Base-by-base conservation (phyloP, 1,140 invertebrate species). In the Micrasema longulum region DNA sequence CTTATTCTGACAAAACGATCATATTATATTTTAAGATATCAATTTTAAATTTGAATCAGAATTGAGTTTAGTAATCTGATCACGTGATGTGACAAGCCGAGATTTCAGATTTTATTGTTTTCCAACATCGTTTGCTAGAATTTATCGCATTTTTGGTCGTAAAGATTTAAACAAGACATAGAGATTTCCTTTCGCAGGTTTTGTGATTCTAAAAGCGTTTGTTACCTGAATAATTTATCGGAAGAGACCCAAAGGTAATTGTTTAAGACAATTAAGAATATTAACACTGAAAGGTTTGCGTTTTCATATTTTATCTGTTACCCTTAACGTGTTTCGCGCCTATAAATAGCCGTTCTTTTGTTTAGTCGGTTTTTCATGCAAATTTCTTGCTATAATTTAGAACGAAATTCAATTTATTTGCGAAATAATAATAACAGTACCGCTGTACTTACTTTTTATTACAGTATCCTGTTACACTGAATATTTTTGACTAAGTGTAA, bases 161-260 rank as follows among this genome's bases (percentile, higher is more conserved):
- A 65, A 71, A 71, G 60, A 64, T 71, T 55, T 65, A 71, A 43
- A 64, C 60, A 50, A 48, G 53, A 52, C 68, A 70, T 62, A 23
- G 68, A 41, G 20, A 18, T 35, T 50, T 57, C n/a, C 55, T 63
- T 36, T 12, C 48, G 14, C 14, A 57, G 60, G 11, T 12, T 57
- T 23, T 20, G 69, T 53, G 69, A 71, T 71, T 71, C 53, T 60
- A 26, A 45, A 48, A 52, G 38, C 22, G 69, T 62, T 70, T 71
- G 69, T 71, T 64, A 45, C n/a, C 36, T 50, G 69, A 71, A 71
- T 71, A 71, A 71, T 71, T 71, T 71, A 71, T 71, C 16, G 62
- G n/a, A 64, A n/a, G 57, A 63, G 60, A 22, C 35, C 38, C 38
- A n/a, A 23, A 60, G 69, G 69, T 71, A 71, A 71, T 71, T 65